phyloP scores from a whole-genome alignment of 2,888 invertebrate species.

The Venustoraphidia nigricollis region DNA sequence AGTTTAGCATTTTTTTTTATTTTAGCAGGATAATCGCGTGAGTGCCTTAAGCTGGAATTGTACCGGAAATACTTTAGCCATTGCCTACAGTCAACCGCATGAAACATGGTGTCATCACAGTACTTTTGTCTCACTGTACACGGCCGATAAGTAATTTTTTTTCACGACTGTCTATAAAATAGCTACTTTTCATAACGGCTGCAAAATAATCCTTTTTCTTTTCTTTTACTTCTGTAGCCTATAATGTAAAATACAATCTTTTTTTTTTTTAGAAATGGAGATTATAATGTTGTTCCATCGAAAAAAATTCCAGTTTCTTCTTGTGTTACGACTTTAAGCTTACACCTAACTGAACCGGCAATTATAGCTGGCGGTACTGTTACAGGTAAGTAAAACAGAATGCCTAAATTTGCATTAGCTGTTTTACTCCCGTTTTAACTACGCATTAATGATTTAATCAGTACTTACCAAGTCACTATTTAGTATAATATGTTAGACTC shows the following conservation, averaged over 20 bases:
- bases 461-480: too few species aligned
- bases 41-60: conserved; percentile 25
- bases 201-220: too few species aligned
- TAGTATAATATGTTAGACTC: too few species aligned
- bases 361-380: conserved; percentile 31
- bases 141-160: conserved; percentile 18
- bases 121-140: conserved; percentile 21
- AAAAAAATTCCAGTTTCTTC: conserved; percentile 22
- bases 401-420: too few species aligned
- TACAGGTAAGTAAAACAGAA: conserved; percentile 18
- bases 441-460: too few species aligned
- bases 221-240: too few species aligned
- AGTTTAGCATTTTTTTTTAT: too few species aligned
- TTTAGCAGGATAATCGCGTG: conserved; percentile 13
- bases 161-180: too few species aligned
- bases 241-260: not conserved
- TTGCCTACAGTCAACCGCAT: conserved; percentile 22
- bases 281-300: conserved; percentile 18
- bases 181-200: too few species aligned
- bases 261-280: conserved; percentile 18
- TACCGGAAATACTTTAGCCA: conserved; percentile 24
- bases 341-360: conserved; percentile 31
- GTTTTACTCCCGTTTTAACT: too few species aligned
- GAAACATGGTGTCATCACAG: conserved; percentile 27
- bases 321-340: conserved; percentile 29